Evolutionary conservation across 2,797 vertebrate species (phyloP).

Genomic region (Diplodus puntazzo): DNA sequence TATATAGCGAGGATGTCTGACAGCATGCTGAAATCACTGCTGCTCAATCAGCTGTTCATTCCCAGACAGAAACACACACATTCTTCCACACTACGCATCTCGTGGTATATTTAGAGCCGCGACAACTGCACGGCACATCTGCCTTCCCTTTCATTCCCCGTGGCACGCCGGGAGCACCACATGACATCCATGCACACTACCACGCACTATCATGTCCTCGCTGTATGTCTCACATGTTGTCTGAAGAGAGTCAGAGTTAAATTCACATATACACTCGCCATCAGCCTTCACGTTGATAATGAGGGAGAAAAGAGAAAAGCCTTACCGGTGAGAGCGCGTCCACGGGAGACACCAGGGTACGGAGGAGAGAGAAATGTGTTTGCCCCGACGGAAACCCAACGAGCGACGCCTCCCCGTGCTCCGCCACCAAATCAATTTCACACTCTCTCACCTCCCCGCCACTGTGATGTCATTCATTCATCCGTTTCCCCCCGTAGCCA

Average conservation of each 20-base stretch:
- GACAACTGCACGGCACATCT: conserved; percentile 87
- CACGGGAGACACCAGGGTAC: conserved; percentile 60
- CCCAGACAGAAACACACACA: conserved; percentile 57
- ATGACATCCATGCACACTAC: conserved; percentile 38
- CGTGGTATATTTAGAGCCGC: conserved; percentile 77
- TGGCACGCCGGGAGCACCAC: conserved; percentile 43
- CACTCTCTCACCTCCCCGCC: conserved; percentile 92
- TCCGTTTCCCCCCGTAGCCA: conserved; percentile 90
- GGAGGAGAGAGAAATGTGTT: conserved; percentile 64
- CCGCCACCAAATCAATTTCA: conserved; percentile 95
- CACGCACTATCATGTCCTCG: conserved; percentile 28
- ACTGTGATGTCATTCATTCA: conserved; percentile 95
- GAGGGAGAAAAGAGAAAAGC: conserved; percentile 35
- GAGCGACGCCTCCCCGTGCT: conserved; percentile 85
- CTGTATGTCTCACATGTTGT: conserved; percentile 31
- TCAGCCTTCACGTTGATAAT: conserved; percentile 23
- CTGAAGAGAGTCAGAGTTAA: conserved; percentile 29
- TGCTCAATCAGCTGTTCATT: conserved; percentile 73
- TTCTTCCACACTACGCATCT: conserved; percentile 63
- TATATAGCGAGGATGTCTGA: conserved; percentile 3
- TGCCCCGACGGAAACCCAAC: conserved; percentile 79
- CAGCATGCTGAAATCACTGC: conserved; percentile 38
- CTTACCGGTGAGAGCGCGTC: conserved; percentile 78
- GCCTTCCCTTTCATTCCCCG: conserved; percentile 67
- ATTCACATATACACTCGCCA: not conserved